Base-by-base conservation (phyloP, 2,888 invertebrate species). In the Acleris cristana region DNA sequence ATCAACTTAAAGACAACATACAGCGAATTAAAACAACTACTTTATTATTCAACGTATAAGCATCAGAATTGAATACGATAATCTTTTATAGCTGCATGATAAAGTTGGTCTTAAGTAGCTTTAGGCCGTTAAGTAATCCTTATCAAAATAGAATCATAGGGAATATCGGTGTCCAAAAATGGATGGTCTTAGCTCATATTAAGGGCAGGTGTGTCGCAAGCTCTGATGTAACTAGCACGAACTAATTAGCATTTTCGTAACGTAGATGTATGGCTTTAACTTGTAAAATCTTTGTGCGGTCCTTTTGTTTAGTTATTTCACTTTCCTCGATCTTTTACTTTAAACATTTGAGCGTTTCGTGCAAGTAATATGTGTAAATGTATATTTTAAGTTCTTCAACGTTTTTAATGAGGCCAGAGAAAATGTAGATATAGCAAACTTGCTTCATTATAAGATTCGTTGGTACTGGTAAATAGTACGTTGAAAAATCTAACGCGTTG, bases 31-130 rank as follows among this genome's bases (percentile, higher is more conserved):
- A 40, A 26, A 51, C 55, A 59, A 18, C 51, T 44, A 56, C 62
- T 60, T 58, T 72, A 72, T 73, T 40, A 16, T 23, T n/a, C 19
- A 53, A 7, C 10, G 0, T 1, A 58, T 71, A 72, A 65, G 64
- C 56, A 26, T 44, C 54, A 71, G 63, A 65, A 64, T 64, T 69
- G 52, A 63, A 57, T 23, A 30, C 49, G 48, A 52, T 54, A 60
- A 45, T 40, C 44, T 53, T 40, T 16, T 18, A 40, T 45, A 62
- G 34, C 0, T 30, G 51, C 16, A 67, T 45, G 19, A 14, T 26
- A 19, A 30, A 34, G 23, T 66, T 66, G 34, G 45, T 59, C 2
- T 53, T 26, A 54, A 48, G 45, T 49, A 54, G 57, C 57, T 40
- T 62, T 26, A 56, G 34, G 53, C 57, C 34, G 40, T 55, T 60